Conservation (phyloP, 2,888 invertebrate species). For the Andrena fulva region DNA sequence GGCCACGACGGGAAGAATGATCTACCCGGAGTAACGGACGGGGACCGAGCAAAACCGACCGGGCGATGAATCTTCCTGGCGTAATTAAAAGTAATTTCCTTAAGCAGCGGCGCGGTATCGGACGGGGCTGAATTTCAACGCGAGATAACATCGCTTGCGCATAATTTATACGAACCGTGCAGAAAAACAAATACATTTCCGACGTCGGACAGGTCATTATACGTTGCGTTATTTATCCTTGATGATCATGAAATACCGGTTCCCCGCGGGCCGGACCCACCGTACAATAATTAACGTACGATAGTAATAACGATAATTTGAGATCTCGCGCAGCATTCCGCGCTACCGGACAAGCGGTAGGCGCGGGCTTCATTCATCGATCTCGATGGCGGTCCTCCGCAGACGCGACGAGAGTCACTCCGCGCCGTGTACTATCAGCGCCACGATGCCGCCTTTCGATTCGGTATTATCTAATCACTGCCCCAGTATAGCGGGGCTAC, state of each 20-base stretch:
- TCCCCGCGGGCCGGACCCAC: conserved; percentile 60
- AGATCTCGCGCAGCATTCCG: conserved; percentile 73
- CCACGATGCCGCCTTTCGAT: conserved; percentile 54
- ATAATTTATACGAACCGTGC: conserved; percentile 67
- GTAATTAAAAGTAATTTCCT: conserved; percentile 69
- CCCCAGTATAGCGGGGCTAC: conserved; percentile 50
- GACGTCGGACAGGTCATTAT: conserved; percentile 65
- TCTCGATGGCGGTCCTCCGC: conserved; percentile 55
- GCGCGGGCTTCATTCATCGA: conserved; percentile 71
- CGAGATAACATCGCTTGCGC: conserved; percentile 66
- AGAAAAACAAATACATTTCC: conserved; percentile 73
- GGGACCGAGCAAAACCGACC: conserved; percentile 17
- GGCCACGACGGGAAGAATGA: conserved; percentile 9
- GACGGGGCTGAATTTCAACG: conserved; percentile 64
- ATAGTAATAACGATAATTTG: conserved; percentile 76
- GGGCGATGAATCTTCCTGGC: conserved; percentile 41
- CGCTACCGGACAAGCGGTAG: conserved; percentile 67
- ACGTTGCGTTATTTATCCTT: conserved; percentile 71
- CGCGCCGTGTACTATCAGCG: conserved; percentile 31
- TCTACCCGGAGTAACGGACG: conserved; percentile 30
- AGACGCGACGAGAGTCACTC: conserved; percentile 33
- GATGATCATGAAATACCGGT: conserved; percentile 76
- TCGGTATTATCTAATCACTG: conserved; percentile 68
- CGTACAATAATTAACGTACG: conserved; percentile 74
- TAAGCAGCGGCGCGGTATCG: conserved; percentile 48